phyloP scores from a whole-genome alignment of 2,888 invertebrate genomes.

The Sminthurinus aureus region DNA sequence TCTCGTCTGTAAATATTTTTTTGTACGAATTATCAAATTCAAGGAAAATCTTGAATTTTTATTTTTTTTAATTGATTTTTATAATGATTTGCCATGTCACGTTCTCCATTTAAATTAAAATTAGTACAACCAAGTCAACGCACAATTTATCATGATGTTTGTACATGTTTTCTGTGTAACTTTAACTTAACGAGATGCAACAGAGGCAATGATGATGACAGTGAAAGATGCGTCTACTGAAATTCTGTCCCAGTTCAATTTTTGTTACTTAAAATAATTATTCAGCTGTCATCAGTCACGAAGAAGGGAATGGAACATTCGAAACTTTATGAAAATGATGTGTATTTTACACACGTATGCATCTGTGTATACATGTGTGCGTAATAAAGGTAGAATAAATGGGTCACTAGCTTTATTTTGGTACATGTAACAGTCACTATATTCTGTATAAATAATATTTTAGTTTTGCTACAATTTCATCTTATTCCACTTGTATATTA shows the following conservation, averaged over 20 bases:
- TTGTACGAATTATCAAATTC: not conserved
- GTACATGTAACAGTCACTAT: too few species aligned
- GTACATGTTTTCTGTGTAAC: not conserved
- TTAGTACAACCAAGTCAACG: not conserved
- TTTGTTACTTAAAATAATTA: not conserved
- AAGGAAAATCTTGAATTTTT: not conserved
- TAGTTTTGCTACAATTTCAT: too few species aligned
- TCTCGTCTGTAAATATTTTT: not conserved
- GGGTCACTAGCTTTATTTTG: too few species aligned
- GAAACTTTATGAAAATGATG: too few species aligned
- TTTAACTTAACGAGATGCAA: not conserved
- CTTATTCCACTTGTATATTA: too few species aligned
- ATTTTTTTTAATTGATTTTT: not conserved
- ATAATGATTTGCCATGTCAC: not conserved
- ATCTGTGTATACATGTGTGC: too few species aligned
- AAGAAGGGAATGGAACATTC: too few species aligned
- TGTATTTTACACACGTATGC: too few species aligned
- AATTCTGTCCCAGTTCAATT: not conserved
- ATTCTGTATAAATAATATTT: too few species aligned
- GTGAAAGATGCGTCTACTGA: not conserved
- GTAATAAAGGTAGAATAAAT: too few species aligned
- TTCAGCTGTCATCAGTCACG: not conserved
- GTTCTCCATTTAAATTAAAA: not conserved
- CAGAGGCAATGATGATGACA: not conserved
- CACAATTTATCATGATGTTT: not conserved